Conservation (phyloP, 2,888 invertebrate species). For the Platynereis dumerilii region DNA sequence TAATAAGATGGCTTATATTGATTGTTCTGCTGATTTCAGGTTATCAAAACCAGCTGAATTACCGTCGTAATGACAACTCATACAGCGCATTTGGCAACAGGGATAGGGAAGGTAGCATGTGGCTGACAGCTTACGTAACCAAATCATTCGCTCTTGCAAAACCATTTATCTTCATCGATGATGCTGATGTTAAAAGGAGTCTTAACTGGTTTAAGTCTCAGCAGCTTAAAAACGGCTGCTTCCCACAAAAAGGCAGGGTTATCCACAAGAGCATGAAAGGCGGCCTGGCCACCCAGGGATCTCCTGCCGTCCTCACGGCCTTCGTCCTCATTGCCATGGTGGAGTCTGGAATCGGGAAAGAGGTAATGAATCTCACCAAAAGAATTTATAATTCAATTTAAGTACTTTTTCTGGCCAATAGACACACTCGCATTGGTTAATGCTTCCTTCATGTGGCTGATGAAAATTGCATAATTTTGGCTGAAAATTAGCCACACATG, state of each 20-base stretch:
- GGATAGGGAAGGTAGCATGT: slow-evolving; percentile 50
- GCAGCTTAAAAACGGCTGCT: slow-evolving; percentile 81
- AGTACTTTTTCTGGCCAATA: too few species aligned
- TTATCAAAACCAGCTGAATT: slow-evolving; percentile 90
- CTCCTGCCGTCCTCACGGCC: slow-evolving; percentile 48
- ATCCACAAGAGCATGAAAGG: slow-evolving; percentile 52
- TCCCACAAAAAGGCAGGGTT: slow-evolving; percentile 63
- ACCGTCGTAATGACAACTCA: slow-evolving; percentile 68
- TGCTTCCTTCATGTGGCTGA: too few species aligned
- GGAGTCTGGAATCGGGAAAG: slow-evolving; percentile 45
- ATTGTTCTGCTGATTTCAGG: too few species aligned
- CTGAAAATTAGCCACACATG: too few species aligned
- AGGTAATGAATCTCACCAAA: slow-evolving; percentile 40
- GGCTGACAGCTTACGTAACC: slow-evolving; percentile 78
- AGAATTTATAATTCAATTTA: too few species aligned
- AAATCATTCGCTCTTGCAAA: slow-evolving; percentile 73
- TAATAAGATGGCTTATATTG: too few species aligned
- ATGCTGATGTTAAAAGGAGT: slow-evolving; percentile 56
- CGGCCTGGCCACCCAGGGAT: slow-evolving; percentile 43
- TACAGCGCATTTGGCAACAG: slow-evolving; percentile 60
- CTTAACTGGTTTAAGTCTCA: slow-evolving; percentile 58
- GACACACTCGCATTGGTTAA: too few species aligned
- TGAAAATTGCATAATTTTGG: too few species aligned
- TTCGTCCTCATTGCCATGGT: slow-evolving; percentile 53
- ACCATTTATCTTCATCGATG: slow-evolving; percentile 68